These are phyloP conservation scores for Drosophila pullipes DNA, from an alignment of 2,888 invertebrate species.

Conservation along the genomic window DNA sequence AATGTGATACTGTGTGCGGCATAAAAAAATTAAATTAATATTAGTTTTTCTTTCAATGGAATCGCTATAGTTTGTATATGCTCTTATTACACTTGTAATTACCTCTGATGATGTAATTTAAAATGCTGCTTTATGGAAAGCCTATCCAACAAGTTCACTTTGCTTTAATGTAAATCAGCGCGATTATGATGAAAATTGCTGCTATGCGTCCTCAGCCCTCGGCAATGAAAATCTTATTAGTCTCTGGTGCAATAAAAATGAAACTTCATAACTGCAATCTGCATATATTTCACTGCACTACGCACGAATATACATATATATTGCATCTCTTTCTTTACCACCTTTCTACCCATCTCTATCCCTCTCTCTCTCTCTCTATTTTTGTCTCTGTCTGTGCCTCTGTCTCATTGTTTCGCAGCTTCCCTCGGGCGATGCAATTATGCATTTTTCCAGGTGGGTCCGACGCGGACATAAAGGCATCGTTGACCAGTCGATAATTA, in stretches of 20 bases:
- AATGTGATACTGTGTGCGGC: neutral
- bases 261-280: constrained; percentile 57
- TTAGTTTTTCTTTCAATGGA: constrained; percentile 22
- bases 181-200: constrained; percentile 51
- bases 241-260: constrained; percentile 53
- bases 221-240: constrained; percentile 55
- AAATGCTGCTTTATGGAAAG: constrained; percentile 46
- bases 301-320: constrained; percentile 31
- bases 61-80: constrained; percentile 6
- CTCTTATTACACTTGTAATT: constrained; percentile 44
- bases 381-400: neutral
- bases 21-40: constrained; percentile 22
- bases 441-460: constrained; percentile 53
- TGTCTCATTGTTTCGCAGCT: constrained; percentile 18
- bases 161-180: constrained; percentile 52
- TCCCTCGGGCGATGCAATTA: constrained; percentile 56
- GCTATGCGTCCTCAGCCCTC: constrained; percentile 3
- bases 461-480: constrained; percentile 49
- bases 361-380: neutral
- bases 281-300: constrained; percentile 38
- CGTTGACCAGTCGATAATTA: constrained; percentile 68
- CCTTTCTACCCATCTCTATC: neutral
- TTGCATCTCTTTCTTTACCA: neutral
- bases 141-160: constrained; percentile 48
- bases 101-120: constrained; percentile 57